phyloP scores from a whole-genome alignment of 2,113 vertebrate genomes.

The Castor canadensis region DNA sequence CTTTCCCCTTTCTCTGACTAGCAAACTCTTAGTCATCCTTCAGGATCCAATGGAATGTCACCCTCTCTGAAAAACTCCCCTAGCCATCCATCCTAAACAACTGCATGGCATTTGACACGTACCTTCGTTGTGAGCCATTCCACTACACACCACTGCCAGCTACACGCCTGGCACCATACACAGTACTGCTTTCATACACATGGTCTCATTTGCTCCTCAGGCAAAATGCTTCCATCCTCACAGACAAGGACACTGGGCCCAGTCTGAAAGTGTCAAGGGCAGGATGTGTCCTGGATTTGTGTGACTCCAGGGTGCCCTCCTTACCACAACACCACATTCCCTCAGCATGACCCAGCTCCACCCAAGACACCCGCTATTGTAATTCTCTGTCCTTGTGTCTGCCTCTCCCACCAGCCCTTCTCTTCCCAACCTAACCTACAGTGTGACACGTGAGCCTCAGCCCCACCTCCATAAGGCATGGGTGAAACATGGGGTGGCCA shows the following conservation, averaged over 20 bases:
- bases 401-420: not conserved
- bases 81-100: not conserved
- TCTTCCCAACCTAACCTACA: not conserved
- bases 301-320: not conserved
- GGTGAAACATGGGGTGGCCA: rapidly evolving
- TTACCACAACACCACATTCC: not conserved
- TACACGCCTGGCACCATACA: not conserved
- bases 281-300: not conserved
- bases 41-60: not conserved
- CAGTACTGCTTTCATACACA: not conserved
- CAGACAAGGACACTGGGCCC: not conserved
- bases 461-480: not conserved
- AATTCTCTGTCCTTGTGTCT: not conserved
- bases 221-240: not conserved
- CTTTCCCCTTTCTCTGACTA: not conserved
- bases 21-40: not conserved
- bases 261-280: not conserved
- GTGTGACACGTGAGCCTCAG: rapidly evolving
- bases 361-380: not conserved
- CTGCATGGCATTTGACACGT: not conserved
- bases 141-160: not conserved
- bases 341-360: not conserved
- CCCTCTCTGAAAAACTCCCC: not conserved
- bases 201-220: not conserved
- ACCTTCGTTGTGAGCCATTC: not conserved